Evolutionary conservation across 2,113 vertebrate species (phyloP).

Genomic region (Eulacestoma nigropectus): DNA sequence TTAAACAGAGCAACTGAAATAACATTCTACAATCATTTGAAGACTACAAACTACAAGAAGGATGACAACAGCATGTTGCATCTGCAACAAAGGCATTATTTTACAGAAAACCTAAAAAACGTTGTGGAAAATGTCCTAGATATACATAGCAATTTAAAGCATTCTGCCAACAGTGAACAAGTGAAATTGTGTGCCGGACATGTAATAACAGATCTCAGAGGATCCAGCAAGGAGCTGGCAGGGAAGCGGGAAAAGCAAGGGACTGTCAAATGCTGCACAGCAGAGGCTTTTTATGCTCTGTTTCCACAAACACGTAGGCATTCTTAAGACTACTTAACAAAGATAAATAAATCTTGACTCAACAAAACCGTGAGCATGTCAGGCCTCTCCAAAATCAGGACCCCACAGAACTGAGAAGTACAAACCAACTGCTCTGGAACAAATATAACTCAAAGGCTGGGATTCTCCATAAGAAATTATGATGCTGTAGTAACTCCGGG

Average conservation of each 20-base stretch:
- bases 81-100: background rate
- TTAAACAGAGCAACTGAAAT: background rate
- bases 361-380: background rate
- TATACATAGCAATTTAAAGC: background rate
- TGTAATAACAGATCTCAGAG: background rate
- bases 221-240: background rate
- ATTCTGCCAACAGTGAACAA: background rate
- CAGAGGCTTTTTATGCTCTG: background rate
- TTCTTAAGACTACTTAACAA: background rate
- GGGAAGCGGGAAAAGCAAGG: background rate
- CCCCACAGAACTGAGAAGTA: background rate
- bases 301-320: background rate
- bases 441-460: background rate
- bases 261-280: background rate
- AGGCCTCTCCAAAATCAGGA: background rate
- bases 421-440: background rate
- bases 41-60: background rate
- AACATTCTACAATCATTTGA: background rate
- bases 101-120: background rate
- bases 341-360: background rate
- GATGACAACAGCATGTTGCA: background rate
- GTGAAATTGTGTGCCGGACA: rapidly evolving
- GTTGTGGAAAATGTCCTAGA: background rate
- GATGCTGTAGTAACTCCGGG: background rate
- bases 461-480: background rate